Evolutionary conservation across 2,888 invertebrate species (phyloP).

Genomic region (Dorcus parallelipipedus): DNA sequence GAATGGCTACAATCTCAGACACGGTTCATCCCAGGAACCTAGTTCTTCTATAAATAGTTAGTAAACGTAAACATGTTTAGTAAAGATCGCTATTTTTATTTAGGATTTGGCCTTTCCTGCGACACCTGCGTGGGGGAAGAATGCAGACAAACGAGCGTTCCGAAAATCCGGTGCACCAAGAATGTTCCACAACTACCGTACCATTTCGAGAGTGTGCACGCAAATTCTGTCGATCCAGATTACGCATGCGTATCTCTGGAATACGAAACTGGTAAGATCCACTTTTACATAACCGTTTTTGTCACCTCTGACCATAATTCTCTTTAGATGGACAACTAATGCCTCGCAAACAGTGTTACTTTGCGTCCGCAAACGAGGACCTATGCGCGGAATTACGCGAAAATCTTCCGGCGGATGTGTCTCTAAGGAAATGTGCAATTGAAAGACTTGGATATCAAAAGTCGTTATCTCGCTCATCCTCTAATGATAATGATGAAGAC

Average conservation of each 20-base stretch:
- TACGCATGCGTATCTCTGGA: neutral
- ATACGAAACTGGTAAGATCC: neutral
- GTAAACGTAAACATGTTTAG: no score
- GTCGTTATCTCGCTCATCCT: no score
- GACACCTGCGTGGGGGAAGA: neutral
- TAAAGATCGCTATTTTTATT: neutral
- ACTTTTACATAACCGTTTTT: neutral
- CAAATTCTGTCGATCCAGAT: neutral
- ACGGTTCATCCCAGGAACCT: no score
- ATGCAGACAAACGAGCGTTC: neutral
- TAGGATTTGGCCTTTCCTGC: neutral
- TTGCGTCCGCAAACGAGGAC: neutral
- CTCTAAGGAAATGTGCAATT: neutral
- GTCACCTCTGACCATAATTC: neutral
- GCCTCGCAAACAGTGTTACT: neutral
- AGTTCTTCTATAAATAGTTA: no score
- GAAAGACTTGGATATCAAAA: no score
- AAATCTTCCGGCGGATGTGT: neutral
- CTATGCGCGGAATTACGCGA: neutral
- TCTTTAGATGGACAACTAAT: neutral
- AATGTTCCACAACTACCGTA: neutral
- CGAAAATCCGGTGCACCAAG: neutral
- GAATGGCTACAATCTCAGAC: no score
- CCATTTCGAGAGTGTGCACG: neutral
- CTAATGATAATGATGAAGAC: no score